Conservation (phyloP, 2,113 vertebrate genomes). For the Micronycteris hirsuta region DNA sequence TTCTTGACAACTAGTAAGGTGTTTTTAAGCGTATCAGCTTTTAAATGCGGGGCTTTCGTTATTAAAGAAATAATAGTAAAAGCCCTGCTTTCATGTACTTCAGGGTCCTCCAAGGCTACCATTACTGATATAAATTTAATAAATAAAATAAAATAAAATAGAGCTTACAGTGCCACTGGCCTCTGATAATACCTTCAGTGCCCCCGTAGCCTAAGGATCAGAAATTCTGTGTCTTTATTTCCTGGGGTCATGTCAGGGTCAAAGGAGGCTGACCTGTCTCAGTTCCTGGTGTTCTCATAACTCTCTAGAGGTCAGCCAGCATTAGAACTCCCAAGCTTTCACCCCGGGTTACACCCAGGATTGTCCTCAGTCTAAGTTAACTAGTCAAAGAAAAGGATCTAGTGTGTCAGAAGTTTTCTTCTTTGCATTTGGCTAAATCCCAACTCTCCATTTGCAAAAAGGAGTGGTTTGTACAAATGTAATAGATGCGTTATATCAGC, state of each 20-base stretch:
- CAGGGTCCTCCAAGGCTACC: not conserved
- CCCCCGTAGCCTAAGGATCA: not conserved
- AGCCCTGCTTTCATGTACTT: not conserved
- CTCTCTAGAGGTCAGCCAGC: not conserved
- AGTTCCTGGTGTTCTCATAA: not conserved
- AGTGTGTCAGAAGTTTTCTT: not conserved
- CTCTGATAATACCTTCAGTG: not conserved
- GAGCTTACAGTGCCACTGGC: not conserved
- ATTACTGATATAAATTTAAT: not conserved
- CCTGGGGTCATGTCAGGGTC: not conserved
- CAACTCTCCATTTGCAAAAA: constrained; percentile 27
- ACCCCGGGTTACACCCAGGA: not conserved
- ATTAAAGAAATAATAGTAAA: not conserved
- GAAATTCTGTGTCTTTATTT: not conserved
- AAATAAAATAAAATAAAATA: not conserved
- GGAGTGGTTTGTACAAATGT: not conserved
- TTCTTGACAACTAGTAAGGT: not conserved
- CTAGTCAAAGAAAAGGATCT: not conserved
- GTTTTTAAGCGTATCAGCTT: not conserved
- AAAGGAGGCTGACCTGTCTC: not conserved
- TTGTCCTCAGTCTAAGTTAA: not conserved
- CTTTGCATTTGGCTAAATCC: not conserved
- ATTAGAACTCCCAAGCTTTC: not conserved
- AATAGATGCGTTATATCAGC: not conserved
- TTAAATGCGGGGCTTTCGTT: not conserved